A percentile compares a stretch with the other conserved stretches of the same genome.
Conservation (phyloP, 2,888 invertebrate species). For the Plagodis pulveraria region DNA sequence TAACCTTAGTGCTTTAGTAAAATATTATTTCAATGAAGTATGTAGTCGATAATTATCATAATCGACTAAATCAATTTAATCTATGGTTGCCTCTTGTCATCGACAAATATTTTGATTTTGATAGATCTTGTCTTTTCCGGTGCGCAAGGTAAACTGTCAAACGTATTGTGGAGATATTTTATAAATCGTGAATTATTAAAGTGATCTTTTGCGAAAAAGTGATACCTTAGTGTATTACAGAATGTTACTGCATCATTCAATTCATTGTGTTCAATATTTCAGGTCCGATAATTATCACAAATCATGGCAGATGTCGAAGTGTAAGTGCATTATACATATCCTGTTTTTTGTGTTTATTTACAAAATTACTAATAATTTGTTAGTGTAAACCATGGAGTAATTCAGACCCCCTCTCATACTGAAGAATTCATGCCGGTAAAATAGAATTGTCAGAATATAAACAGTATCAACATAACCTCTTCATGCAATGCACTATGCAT, state of each 20-base stretch:
- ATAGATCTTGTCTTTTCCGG: slow-evolving; percentile 72
- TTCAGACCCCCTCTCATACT: neutral
- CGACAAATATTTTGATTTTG: slow-evolving; percentile 25
- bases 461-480: slow-evolving; percentile 74
- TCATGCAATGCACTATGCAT: slow-evolving; percentile 8
- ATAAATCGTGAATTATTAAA: slow-evolving; percentile 66
- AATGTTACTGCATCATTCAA: slow-evolving; percentile 55
- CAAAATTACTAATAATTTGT: neutral
- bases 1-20: no score
- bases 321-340: slow-evolving; percentile 84
- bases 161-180: slow-evolving; percentile 60
- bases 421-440: neutral
- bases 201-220: slow-evolving; percentile 56
- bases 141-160: slow-evolving; percentile 83
- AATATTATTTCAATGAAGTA: no score
- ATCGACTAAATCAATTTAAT: neutral
- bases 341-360: slow-evolving; percentile 23
- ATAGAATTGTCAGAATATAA: slow-evolving; percentile 23
- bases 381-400: neutral
- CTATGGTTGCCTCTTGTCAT: neutral
- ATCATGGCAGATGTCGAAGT: slow-evolving; percentile 93
- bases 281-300: slow-evolving; percentile 67
- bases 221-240: slow-evolving; percentile 37
- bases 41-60: neutral
- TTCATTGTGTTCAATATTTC: slow-evolving; percentile 72